Conservation (phyloP, 2,797 vertebrate genomes). For the Distichodus sexfasciatus region DNA sequence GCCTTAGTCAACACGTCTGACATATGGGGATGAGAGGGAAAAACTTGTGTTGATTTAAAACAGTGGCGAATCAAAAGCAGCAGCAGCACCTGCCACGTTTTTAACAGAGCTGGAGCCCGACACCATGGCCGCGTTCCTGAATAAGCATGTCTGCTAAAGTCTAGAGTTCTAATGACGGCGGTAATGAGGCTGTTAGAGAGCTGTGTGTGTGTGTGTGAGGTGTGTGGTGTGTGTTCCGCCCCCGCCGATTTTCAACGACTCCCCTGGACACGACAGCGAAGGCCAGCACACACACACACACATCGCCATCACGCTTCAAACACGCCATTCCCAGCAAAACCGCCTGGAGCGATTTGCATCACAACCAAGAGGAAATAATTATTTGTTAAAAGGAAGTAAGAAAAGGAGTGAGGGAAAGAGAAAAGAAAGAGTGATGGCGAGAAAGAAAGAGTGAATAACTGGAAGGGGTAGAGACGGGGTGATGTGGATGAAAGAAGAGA, state of each 20-base stretch:
- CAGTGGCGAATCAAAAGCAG: conserved; percentile 36
- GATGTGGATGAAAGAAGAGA: too few relatives aligned
- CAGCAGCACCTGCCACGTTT: conserved; percentile 17
- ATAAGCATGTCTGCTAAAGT: conserved; percentile 34
- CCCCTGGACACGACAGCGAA: conserved; percentile 31
- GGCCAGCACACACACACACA: conserved; percentile 26
- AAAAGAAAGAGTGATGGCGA: too few relatives aligned
- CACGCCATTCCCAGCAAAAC: conserved; percentile 71
- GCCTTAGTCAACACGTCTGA: conserved; percentile 24
- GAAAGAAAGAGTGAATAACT: too few relatives aligned
- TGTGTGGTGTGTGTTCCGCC: background rate
- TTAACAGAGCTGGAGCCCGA: conserved; percentile 14
- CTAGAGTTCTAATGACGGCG: conserved; percentile 10
- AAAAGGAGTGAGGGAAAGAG: too few relatives aligned
- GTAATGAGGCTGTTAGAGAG: conserved; percentile 31
- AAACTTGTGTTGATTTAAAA: conserved; percentile 26
- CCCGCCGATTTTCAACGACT: conserved; percentile 20
- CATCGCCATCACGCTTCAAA: conserved; percentile 63
- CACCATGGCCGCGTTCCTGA: conserved; percentile 37
- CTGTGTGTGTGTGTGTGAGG: background rate
- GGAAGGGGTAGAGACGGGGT: too few relatives aligned
- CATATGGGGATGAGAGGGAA: conserved; percentile 22
- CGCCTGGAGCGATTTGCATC: conserved; percentile 68
- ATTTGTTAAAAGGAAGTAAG: too few relatives aligned
- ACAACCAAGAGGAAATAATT: conserved; percentile 70